These are phyloP conservation scores for Agraylea sexmaculata DNA, from an alignment of 1,140 invertebrate genomes.

Conservation along the genomic window DNA sequence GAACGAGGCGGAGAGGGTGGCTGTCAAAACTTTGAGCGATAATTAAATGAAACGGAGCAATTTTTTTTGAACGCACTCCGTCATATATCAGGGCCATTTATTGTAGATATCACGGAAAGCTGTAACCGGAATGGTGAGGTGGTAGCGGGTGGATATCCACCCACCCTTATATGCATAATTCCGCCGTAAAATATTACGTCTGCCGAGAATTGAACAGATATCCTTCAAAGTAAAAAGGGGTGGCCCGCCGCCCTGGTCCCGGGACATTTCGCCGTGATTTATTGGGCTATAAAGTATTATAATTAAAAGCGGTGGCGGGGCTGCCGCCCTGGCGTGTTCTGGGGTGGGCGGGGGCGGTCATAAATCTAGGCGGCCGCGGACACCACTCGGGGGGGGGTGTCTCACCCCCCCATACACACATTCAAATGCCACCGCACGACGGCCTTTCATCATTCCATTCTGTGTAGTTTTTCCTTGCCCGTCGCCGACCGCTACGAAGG, in stretches of 20 bases:
- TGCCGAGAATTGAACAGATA: slow-evolving; percentile 23
- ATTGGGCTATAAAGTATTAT: slow-evolving; percentile 45
- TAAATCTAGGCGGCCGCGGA: slow-evolving; percentile 21
- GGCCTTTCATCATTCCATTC: slow-evolving; percentile 22
- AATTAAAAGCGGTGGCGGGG: slow-evolving; percentile 39
- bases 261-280: slow-evolving; percentile 33
- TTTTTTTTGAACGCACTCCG: slow-evolving; percentile 20
- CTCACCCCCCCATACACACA: slow-evolving; percentile 18
- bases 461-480: slow-evolving; percentile 21
- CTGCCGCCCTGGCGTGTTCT: slow-evolving; percentile 23
- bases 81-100: slow-evolving; percentile 19
- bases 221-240: slow-evolving; percentile 23
- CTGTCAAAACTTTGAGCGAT: slow-evolving; percentile 20
- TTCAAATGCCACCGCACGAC: slow-evolving; percentile 22
- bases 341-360: slow-evolving; percentile 20
- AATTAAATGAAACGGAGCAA: slow-evolving; percentile 22
- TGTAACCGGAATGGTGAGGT: not conserved
- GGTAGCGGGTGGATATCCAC: not conserved
- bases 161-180: slow-evolving; percentile 21
- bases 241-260: slow-evolving; percentile 20
- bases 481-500: slow-evolving; percentile 9
- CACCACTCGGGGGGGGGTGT: slow-evolving; percentile 7
- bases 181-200: slow-evolving; percentile 23
- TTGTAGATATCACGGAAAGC: slow-evolving; percentile 20
- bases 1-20: slow-evolving; percentile 1